Conservation (phyloP, 2,113 vertebrate genomes). For the Corythaeola cristata region DNA sequence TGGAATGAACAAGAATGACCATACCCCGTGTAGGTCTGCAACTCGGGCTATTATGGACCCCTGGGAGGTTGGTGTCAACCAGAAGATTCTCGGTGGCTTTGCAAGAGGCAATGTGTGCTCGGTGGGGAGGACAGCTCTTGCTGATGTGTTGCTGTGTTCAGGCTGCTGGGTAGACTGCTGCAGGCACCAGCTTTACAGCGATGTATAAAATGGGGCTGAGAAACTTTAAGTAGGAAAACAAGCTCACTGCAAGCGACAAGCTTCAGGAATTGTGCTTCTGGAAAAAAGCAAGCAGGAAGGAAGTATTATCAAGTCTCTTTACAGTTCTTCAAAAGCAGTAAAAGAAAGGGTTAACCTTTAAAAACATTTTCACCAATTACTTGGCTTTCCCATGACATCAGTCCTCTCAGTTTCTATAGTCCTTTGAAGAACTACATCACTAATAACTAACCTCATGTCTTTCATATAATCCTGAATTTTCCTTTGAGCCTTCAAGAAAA, state of each 20-base stretch:
- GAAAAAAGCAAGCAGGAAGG: not conserved
- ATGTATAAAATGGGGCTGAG: not conserved
- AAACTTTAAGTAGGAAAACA: not conserved
- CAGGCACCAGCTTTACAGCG: not conserved
- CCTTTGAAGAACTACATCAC: conserved; percentile 55
- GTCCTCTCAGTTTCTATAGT: conserved; percentile 30
- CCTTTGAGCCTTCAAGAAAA: conserved; percentile 26
- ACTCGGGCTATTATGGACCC: accelerated
- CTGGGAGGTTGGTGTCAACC: not conserved
- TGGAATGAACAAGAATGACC: not conserved
- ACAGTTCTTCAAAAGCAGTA: not conserved
- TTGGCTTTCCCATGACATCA: conserved; percentile 56
- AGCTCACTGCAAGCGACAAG: not conserved
- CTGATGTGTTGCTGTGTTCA: not conserved
- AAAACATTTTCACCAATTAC: conserved; percentile 26
- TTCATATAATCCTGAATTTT: conserved; percentile 43
- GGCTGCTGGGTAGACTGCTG: not conserved
- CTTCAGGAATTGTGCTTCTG: not conserved
- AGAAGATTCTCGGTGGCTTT: not conserved
- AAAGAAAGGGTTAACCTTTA: conserved; percentile 46
- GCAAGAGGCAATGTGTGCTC: not conserved
- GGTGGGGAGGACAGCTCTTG: not conserved
- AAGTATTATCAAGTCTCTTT: not conserved
- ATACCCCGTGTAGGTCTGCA: accelerated
- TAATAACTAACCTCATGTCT: conserved; percentile 54